Conservation (phyloP, 2,797 vertebrate species). For the Falco naumanni region DNA sequence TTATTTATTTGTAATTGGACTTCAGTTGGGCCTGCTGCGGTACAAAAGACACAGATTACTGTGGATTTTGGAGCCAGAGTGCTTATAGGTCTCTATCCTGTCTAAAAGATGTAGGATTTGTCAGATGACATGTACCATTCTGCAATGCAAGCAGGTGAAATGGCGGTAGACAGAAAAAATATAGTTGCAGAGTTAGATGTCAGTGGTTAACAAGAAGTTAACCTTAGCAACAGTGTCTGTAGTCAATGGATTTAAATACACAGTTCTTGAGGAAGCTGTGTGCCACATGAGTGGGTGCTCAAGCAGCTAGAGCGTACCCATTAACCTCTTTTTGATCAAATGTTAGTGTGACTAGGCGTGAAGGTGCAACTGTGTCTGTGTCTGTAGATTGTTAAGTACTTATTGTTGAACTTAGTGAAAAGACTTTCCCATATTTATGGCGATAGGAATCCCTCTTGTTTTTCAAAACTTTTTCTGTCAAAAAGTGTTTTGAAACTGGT, state of each 20-base stretch:
- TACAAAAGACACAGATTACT: neutral
- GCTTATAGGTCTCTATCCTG: rapidly evolving
- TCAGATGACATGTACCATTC: neutral
- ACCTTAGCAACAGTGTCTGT: neutral
- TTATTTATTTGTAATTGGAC: neutral
- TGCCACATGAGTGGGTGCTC: neutral
- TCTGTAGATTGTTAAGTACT: neutral
- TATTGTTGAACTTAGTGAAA: neutral
- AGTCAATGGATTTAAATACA: neutral
- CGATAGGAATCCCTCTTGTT: neutral
- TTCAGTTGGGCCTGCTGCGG: neutral
- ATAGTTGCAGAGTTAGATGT: neutral
- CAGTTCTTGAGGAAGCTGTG: neutral
- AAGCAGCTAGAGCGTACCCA: rapidly evolving
- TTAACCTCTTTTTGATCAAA: neutral
- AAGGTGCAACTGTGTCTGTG: neutral
- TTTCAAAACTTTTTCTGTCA: neutral
- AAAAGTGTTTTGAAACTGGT: neutral
- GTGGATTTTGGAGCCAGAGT: neutral
- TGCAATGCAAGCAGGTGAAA: neutral
- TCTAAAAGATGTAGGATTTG: neutral
- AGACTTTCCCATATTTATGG: neutral
- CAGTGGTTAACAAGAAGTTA: neutral
- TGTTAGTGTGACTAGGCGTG: neutral
- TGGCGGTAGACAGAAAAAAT: neutral